Evolutionary conservation across 2,888 invertebrate genomes (phyloP).

Genomic region (Fissipunctia ypsillon): DNA sequence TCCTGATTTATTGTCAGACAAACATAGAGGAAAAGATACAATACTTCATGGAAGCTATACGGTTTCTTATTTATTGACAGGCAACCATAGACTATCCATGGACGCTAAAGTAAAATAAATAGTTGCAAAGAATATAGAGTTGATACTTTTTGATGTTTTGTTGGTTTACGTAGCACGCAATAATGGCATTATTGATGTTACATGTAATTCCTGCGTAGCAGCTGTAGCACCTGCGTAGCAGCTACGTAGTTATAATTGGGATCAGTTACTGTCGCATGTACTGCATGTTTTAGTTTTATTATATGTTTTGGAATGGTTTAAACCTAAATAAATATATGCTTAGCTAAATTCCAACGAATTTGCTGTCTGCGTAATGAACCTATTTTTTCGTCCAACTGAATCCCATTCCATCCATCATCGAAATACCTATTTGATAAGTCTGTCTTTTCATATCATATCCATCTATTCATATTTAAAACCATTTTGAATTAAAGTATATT

Average conservation of each 20-base stretch:
- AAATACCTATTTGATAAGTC: no score
- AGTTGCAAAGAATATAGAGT: no score
- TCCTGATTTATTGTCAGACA: no score
- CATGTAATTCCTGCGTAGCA: conserved; percentile 27
- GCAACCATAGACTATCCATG: no score
- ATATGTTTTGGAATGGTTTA: neutral
- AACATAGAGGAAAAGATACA: no score
- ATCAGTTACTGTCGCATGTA: neutral
- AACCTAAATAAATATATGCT: neutral
- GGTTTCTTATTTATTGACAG: no score
- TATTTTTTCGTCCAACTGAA: neutral
- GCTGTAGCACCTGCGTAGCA: conserved; percentile 45
- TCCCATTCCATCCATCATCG: no score
- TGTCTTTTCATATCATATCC: no score
- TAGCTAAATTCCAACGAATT: neutral
- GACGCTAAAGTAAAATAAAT: no score
- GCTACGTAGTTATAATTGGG: conserved; percentile 27
- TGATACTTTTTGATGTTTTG: no score
- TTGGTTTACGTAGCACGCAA: neutral
- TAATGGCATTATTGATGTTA: conserved; percentile 4
- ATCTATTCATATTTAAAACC: neutral
- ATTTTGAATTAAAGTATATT: neutral
- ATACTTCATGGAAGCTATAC: no score
- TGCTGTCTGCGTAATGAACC: neutral
- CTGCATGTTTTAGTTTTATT: conserved; percentile 1